A percentile compares a stretch with the other conserved stretches of the same genome.
Conservation (phyloP, 2,888 invertebrate species). For the Serripes groenlandicus region DNA sequence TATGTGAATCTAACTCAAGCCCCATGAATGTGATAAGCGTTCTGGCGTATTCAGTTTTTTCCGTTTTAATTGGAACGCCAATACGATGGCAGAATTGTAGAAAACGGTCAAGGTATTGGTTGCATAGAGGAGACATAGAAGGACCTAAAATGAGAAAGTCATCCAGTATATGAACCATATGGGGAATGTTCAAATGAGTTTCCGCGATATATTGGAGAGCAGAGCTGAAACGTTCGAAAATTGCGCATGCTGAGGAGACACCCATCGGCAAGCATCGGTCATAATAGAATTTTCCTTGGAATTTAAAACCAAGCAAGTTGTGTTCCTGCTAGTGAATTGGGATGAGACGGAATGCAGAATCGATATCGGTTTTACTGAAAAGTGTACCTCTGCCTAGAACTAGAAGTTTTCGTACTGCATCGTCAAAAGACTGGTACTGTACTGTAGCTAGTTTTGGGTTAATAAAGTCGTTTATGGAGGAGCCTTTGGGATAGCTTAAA, state of each 20-base stretch:
- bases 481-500: constrained; percentile 41
- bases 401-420: constrained; percentile 29
- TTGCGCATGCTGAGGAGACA: constrained; percentile 35
- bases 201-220: constrained; percentile 31
- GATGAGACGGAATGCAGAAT: constrained; percentile 50
- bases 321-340: constrained; percentile 51
- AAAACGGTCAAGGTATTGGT: constrained; percentile 18
- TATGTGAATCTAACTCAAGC: constrained; percentile 42
- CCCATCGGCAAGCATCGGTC: constrained; percentile 50
- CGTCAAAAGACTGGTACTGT: constrained; percentile 40
- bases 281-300: constrained; percentile 34
- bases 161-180: constrained; percentile 49
- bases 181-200: background rate
- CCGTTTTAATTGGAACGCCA: constrained; percentile 43
- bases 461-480: constrained; percentile 56
- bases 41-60: constrained; percentile 29
- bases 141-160: constrained; percentile 46
- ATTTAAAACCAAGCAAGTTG: constrained; percentile 49
- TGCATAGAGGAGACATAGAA: background rate
- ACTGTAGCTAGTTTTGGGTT: constrained; percentile 24
- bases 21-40: constrained; percentile 40
- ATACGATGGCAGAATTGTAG: constrained; percentile 11
- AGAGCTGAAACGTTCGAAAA: constrained; percentile 54
- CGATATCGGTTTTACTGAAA: constrained; percentile 53
- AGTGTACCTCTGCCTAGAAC: constrained; percentile 6